Base-by-base conservation (phyloP, 2,113 vertebrate genomes). In the Serranochromis macrocephalus region DNA sequence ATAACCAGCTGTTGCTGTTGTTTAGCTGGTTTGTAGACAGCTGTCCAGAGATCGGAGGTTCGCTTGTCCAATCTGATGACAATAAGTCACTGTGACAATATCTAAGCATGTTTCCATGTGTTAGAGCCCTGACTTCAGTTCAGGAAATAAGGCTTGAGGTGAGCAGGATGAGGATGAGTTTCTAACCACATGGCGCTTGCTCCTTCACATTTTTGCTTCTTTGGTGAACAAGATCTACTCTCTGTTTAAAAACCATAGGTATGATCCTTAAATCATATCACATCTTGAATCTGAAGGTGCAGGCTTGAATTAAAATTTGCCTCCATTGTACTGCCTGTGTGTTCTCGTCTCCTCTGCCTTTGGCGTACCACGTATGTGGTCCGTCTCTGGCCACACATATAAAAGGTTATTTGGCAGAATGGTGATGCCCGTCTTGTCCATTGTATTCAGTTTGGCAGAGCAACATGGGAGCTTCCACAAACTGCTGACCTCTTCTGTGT, bases 121-220 rank as follows among this genome's bases (percentile, higher is more conserved):
- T 68, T 68, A 14, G 36, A 68, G 63, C 63, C 12, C 63, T 14
- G 63, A 68, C n/a, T 40, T 68, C 36, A 68, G 36, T 68, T 40
- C n/a, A 68, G 63, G 63, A 68, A 68, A 24, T 68, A 13, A 68
- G 63, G 63, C 63, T 68, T 68, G 36, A 24, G 36, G 36, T 68
- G 36, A 68, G 63, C 19, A 40, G 63, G 36, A 9, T 10, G 0
- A 0, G 61, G 10, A 13, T 40, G 63, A 40, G 63, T 8, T 14
- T 68, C 7, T 40, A 40, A 40, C 3, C 36, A 68, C 36, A 14
- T 40, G 7, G n/a, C 5, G 0, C 36, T 68, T 68, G 36, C n/a
- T 68, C 63, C 63, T 68, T 68, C 63, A 9, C 2, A 2, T 9
- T 68, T 40, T 68, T 8, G 7, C 36, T 68, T 9, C 63, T 68